Evolutionary conservation across 1,140 invertebrate species (phyloP).

Genomic region (Zaprionus inermis): DNA sequence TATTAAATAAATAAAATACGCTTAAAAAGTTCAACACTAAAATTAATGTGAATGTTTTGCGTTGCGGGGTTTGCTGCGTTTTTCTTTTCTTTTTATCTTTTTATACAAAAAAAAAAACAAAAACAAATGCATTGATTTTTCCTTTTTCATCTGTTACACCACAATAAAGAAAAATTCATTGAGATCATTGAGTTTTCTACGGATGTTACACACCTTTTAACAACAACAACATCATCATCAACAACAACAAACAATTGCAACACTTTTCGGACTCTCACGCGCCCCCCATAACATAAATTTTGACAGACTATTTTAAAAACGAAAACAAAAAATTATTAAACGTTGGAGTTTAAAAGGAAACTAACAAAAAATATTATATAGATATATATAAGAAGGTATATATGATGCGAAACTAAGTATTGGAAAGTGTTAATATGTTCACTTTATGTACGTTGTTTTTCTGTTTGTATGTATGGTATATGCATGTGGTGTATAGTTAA

Average conservation of each 20-base stretch:
- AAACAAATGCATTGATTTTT: slow-evolving; percentile 36
- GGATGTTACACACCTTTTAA: slow-evolving; percentile 60
- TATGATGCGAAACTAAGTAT: slow-evolving; percentile 46
- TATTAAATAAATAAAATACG: slow-evolving; percentile 47
- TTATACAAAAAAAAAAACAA: slow-evolving; percentile 10
- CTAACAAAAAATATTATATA: slow-evolving; percentile 11
- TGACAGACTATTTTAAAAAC: background rate
- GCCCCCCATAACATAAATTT: slow-evolving; percentile 28
- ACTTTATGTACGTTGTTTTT: slow-evolving; percentile 48
- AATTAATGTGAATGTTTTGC: slow-evolving; percentile 78
- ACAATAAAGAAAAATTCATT: slow-evolving; percentile 78
- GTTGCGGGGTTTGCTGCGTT: slow-evolving; percentile 31
- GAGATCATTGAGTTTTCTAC: slow-evolving; percentile 80
- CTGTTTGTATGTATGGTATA: slow-evolving; percentile 35
- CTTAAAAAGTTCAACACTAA: slow-evolving; percentile 61
- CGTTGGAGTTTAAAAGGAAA: slow-evolving; percentile 7
- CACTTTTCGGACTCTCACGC: slow-evolving; percentile 58
- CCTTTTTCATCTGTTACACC: slow-evolving; percentile 48
- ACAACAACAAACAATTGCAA: slow-evolving; percentile 47
- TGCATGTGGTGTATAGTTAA: slow-evolving; percentile 30
- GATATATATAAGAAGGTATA: slow-evolving; percentile 18
- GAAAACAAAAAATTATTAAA: slow-evolving; percentile 37
- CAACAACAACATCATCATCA: slow-evolving; percentile 27
- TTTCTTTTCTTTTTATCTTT: slow-evolving; percentile 15
- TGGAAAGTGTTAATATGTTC: slow-evolving; percentile 67